Evolutionary conservation across 2,797 vertebrate species (phyloP), one percentile per base, ranked within the genome.

Genomic region (Picus viridis): DNA sequence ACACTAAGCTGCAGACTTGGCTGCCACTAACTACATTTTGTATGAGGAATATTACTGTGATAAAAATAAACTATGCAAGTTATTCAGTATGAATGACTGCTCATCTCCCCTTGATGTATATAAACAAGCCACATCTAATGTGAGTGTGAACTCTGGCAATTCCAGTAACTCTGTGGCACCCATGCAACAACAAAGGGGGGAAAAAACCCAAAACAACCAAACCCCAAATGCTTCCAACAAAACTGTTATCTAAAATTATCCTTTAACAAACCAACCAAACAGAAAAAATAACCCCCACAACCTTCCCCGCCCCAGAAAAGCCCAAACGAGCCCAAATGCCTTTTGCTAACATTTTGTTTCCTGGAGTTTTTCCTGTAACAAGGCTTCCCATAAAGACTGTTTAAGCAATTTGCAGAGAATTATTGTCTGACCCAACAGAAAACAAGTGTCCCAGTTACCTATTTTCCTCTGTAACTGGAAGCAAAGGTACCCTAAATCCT

Each of bases 51-150:
- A 82, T 62, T 86, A 73, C 64, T 86, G 70, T 81, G 87, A 85
- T 41, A 88, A 93, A 96, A 96, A 73, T 85, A 86, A 95, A 85
- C 22, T 65, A 77, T 36, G 41, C 53, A 73, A 85, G 51, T 61
- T 91, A 95, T 95, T 95, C 93, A 95, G 90, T 92, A 92, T 94
- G 96, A 96, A 94, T 92, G 95, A 94, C 27, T 89, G 82, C 73
- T 94, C 59, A 76, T 85, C 81, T 94, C 79, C 72, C 68, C 70
- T 87, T 76, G 39, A 91, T 65, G 71, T 74, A 89, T 47, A 92
- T 19, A 88, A 92, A 85, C 32, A 94, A 83, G 59, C 45, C 47
- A 92, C 54, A 34, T 69, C 56, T 32, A 69, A 63, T 19, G 24
- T 26, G 30, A 90, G 45, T 51, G 56, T 53, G 68, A 95, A 88